A percentile compares a stretch with the other conserved stretches of the same genome.
phyloP scores from a whole-genome alignment of 2,797 vertebrate genomes.

The Ataeniobius toweri region DNA sequence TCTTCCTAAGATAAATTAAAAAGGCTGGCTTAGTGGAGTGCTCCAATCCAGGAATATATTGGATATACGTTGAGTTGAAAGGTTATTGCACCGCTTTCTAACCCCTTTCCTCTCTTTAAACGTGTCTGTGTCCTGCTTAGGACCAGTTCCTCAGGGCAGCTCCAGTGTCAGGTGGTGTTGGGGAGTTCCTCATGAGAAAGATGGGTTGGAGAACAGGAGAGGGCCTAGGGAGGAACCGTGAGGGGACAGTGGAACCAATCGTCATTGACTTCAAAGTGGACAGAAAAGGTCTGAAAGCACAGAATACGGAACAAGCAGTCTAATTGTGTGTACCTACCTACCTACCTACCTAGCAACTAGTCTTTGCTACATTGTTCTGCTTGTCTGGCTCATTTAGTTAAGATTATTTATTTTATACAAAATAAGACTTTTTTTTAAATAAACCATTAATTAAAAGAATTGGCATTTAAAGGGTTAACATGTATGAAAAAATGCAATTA shows the following conservation, averaged over 20 bases:
- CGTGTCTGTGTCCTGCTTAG: conserved; percentile 69
- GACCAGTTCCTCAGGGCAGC: conserved; percentile 97
- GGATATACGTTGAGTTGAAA: neutral
- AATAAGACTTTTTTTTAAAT: neutral
- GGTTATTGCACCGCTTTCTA: neutral
- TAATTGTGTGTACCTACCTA: too few relatives aligned
- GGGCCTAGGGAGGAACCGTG: conserved; percentile 93
- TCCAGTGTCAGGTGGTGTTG: conserved; percentile 93
- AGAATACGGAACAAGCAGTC: neutral
- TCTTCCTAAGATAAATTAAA: neutral
- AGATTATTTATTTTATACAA: neutral
- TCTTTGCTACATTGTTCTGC: too few relatives aligned
- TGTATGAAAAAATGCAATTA: too few relatives aligned
- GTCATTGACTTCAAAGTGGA: conserved; percentile 98
- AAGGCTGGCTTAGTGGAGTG: neutral
- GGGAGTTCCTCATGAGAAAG: conserved; percentile 97
- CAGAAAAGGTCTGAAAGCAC: conserved; percentile 86
- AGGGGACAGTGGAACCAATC: conserved; percentile 96
- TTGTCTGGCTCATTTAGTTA: neutral
- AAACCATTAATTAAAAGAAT: neutral
- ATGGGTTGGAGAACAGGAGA: conserved; percentile 98
- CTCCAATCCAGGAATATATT: neutral
- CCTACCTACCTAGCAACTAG: too few relatives aligned
- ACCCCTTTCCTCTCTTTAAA: neutral
- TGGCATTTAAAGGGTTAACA: neutral